phyloP scores from a whole-genome alignment of 2,113 vertebrate genomes.

The Theristicus caerulescens region DNA sequence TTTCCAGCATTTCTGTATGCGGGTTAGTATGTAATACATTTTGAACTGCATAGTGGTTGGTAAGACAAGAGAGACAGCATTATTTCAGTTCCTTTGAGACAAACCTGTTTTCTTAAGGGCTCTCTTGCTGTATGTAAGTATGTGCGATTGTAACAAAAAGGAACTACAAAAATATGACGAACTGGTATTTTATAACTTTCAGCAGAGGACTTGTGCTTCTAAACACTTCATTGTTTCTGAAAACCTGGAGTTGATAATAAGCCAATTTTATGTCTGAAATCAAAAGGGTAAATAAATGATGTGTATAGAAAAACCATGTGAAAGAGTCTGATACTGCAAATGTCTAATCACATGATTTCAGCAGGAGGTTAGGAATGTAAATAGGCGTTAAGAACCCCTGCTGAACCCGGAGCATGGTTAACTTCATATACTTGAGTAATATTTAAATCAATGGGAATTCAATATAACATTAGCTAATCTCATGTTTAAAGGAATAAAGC shows the following conservation, averaged over 20 bases:
- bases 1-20: not conserved
- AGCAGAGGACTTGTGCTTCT: not conserved
- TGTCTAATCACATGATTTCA: not conserved
- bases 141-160: not conserved
- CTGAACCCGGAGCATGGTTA: not conserved
- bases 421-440: not conserved
- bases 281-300: slow-evolving; percentile 8
- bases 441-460: not conserved
- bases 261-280: not conserved
- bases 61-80: not conserved
- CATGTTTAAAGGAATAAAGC: not conserved
- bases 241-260: not conserved
- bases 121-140: not conserved
- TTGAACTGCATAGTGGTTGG: not conserved
- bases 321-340: not conserved
- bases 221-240: not conserved
- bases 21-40: not conserved
- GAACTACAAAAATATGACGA: not conserved
- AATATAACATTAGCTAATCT: not conserved
- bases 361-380: slow-evolving; percentile 10
- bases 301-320: not conserved
- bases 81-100: not conserved
- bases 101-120: not conserved
- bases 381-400: not conserved
- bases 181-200: not conserved